Conservation (phyloP, 1,140 invertebrate species). For the Formica exsecta region DNA sequence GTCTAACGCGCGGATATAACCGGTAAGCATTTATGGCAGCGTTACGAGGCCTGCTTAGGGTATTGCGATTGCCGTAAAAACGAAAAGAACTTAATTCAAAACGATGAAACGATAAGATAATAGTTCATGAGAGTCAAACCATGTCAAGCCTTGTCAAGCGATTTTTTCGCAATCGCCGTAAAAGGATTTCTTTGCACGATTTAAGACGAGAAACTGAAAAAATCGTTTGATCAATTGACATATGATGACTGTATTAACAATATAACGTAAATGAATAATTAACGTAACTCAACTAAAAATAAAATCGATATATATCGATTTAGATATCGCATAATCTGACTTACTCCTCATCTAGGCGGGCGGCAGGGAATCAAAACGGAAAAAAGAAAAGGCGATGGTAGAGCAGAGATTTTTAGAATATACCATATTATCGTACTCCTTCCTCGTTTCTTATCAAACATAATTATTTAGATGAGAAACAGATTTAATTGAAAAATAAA, state of each 20-base stretch:
- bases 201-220: constrained; percentile 13
- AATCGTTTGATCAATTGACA: constrained; percentile 36
- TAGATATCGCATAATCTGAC: constrained; percentile 37
- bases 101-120: constrained; percentile 68
- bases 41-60: constrained; percentile 67
- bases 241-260: constrained; percentile 61
- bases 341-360: constrained; percentile 34
- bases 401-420: constrained; percentile 62
- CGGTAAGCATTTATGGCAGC: constrained; percentile 77
- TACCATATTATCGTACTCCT: background rate
- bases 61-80: constrained; percentile 71
- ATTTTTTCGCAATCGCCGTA: background rate
- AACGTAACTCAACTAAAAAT: constrained; percentile 70
- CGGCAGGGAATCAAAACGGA: constrained; percentile 54
- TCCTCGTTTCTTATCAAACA: background rate
- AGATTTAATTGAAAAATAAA: background rate
- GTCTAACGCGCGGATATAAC: constrained; percentile 52
- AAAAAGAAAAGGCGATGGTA: constrained; percentile 57
- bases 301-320: constrained; percentile 43
- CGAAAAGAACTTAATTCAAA: constrained; percentile 68
- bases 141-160: constrained; percentile 12
- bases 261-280: constrained; percentile 65
- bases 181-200: background rate
- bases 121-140: constrained; percentile 48
- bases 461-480: constrained; percentile 3